phyloP scores from a whole-genome alignment of 2,113 vertebrate genomes.

The Dascyllus trimaculatus region DNA sequence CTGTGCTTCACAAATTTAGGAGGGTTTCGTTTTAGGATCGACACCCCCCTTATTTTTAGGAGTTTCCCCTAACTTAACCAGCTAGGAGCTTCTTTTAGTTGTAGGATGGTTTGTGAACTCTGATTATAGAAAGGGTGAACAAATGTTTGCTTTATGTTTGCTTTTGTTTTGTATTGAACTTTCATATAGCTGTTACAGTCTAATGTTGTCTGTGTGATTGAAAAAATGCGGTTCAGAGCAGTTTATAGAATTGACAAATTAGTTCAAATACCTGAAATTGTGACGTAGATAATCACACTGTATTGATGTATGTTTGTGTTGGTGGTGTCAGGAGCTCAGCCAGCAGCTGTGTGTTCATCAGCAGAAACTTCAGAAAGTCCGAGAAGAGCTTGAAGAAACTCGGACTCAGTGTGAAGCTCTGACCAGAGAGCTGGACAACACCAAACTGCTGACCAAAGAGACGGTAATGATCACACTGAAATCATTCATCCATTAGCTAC shows the following conservation, averaged over 20 bases:
- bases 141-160: conserved; percentile 24
- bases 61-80: too few species aligned
- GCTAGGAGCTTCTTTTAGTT: too few species aligned
- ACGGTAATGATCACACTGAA: conserved; percentile 77
- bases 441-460: conserved; percentile 81
- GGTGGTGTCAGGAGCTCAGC: conserved; percentile 70
- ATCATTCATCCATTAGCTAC: not conserved
- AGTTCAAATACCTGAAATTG: not conserved
- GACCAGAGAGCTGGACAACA: conserved; percentile 80
- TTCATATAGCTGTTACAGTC: not conserved
- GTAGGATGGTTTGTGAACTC: too few species aligned
- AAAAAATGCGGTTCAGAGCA: not conserved
- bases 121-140: too few species aligned
- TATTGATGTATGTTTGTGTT: not conserved
- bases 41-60: too few species aligned
- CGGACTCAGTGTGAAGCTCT: conserved; percentile 79
- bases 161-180: not conserved
- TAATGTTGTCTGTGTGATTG: not conserved
- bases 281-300: not conserved
- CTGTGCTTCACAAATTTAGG: too few species aligned
- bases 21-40: too few species aligned
- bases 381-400: conserved; percentile 80
- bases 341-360: conserved; percentile 82
- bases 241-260: not conserved
- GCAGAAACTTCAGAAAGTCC: conserved; percentile 82